Conservation (phyloP, 2,797 vertebrate genomes). For the Cichlasoma orientale region DNA sequence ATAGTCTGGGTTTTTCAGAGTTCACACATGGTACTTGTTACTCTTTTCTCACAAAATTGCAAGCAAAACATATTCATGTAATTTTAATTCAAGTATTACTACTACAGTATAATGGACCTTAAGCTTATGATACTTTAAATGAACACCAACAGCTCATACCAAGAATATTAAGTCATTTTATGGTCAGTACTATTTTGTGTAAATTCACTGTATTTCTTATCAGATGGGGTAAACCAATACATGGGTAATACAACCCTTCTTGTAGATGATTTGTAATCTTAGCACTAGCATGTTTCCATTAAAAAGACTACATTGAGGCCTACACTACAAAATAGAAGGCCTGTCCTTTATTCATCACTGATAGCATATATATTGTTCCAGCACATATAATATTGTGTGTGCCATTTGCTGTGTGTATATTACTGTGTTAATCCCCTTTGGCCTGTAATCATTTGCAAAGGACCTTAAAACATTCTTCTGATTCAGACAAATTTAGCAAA, state of each 20-base stretch:
- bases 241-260: neutral
- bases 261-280: neutral
- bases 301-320: neutral
- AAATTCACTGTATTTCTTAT: too few relatives aligned
- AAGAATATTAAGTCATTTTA: neutral
- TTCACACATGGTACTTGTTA: neutral
- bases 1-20: neutral
- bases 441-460: neutral
- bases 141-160: neutral
- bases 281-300: neutral
- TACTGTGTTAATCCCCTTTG: neutral
- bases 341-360: neutral
- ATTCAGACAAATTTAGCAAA: neutral
- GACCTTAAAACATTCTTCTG: neutral
- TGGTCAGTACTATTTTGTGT: neutral
- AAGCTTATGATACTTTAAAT: neutral
- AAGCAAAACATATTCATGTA: too few relatives aligned
- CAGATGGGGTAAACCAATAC: too few relatives aligned
- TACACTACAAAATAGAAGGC: constrained; percentile 5
- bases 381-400: neutral
- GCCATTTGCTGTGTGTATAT: neutral
- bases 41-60: too few relatives aligned
- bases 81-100: too few relatives aligned
- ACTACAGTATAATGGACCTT: too few relatives aligned
- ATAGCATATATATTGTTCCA: neutral